Evolutionary conservation across 2,797 vertebrate species (phyloP).

Genomic region (Decapterus maruadsi): DNA sequence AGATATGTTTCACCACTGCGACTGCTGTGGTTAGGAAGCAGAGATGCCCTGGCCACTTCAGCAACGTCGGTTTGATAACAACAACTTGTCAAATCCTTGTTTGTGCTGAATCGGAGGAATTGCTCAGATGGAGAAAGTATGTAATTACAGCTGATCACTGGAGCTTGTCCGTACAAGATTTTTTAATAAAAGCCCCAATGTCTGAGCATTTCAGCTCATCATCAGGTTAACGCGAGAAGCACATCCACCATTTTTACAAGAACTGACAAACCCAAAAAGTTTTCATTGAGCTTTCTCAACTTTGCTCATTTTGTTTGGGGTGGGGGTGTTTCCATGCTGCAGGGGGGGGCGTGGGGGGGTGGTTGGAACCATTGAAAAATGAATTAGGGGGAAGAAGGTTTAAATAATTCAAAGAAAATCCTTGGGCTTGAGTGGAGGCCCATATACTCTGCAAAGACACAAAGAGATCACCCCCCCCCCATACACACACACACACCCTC

Average conservation of each 20-base stretch:
- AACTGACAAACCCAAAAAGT: slow-evolving; percentile 61
- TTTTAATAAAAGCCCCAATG: slow-evolving; percentile 49
- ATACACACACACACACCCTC: slow-evolving; percentile 35
- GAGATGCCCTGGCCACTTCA: slow-evolving; percentile 45
- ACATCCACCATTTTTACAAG: slow-evolving; percentile 43
- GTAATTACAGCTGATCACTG: slow-evolving; percentile 72
- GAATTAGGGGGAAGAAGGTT: slow-evolving; percentile 80
- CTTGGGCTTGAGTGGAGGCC: slow-evolving; percentile 72
- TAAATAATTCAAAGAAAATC: slow-evolving; percentile 84
- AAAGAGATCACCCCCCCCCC: slow-evolving; percentile 64
- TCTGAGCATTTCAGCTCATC: slow-evolving; percentile 35
- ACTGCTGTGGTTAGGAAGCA: slow-evolving; percentile 45
- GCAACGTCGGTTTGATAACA: slow-evolving; percentile 50
- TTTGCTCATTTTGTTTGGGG: slow-evolving; percentile 47
- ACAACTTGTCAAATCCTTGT: slow-evolving; percentile 70
- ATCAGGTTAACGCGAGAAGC: slow-evolving; percentile 44
- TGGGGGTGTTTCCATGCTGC: slow-evolving; percentile 48
- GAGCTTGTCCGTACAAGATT: slow-evolving; percentile 53
- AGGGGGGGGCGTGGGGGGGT: slow-evolving; percentile 68
- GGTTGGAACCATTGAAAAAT: slow-evolving; percentile 83
- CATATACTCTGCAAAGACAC: slow-evolving; percentile 74
- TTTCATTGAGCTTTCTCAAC: slow-evolving; percentile 65
- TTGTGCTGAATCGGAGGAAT: slow-evolving; percentile 65
- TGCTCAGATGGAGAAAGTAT: slow-evolving; percentile 44
- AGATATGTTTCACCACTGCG: slow-evolving; percentile 55